phyloP scores from a whole-genome alignment of 2,113 vertebrate genomes.

The Rutilus rutilus region DNA sequence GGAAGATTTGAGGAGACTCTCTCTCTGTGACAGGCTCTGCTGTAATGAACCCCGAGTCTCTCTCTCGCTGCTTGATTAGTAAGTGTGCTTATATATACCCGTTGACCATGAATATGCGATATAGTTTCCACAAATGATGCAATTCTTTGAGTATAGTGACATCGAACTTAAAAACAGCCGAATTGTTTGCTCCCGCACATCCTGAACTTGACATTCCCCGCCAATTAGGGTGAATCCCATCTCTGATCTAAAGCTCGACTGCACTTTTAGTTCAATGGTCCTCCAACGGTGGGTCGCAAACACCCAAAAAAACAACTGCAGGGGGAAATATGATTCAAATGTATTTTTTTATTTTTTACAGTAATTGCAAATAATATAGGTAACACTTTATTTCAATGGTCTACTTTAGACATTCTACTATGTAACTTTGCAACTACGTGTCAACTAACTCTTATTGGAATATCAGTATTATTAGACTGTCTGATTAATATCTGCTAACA shows the following conservation, averaged over 20 bases:
- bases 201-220: slow-evolving; percentile 7
- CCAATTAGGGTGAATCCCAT: slow-evolving; percentile 10
- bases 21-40: slow-evolving; percentile 42
- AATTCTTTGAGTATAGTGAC: slow-evolving; percentile 40
- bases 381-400: too few species aligned
- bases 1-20: not conserved
- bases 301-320: not conserved
- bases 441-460: too few species aligned
- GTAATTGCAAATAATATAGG: not conserved
- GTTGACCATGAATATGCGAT: slow-evolving; percentile 26
- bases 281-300: not conserved
- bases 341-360: not conserved
- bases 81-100: slow-evolving; percentile 16
- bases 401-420: too few species aligned
- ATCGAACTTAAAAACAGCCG: slow-evolving; percentile 11
- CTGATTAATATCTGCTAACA: too few species aligned
- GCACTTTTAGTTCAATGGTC: not conserved
- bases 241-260: not conserved
- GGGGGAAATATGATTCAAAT: not conserved
- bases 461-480: too few species aligned
- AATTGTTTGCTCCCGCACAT: not conserved
- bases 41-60: slow-evolving; percentile 30
- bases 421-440: too few species aligned
- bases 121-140: slow-evolving; percentile 46
- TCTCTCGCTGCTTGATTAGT: slow-evolving; percentile 34